Base-by-base conservation (phyloP, 2,113 vertebrate genomes). In the Pseudopodoces humilis region DNA sequence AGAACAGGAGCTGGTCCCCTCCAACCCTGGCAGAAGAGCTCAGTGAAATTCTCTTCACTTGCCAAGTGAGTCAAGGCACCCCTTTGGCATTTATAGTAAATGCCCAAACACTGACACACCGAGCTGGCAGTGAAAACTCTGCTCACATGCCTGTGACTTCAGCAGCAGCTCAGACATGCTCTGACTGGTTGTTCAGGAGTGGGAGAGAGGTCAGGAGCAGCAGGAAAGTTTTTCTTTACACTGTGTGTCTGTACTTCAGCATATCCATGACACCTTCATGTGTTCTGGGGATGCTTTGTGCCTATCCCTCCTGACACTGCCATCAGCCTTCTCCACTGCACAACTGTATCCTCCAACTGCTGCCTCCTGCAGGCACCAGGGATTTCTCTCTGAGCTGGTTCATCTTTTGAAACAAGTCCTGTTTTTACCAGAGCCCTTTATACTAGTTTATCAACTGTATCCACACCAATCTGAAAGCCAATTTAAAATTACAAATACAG, bases 131-230 rank as follows among this genome's bases (percentile, higher is more conserved):
- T 11, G 71, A 65, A 65, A 90, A 86, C 53, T 50, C 76, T 44
- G 55, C 37, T 74, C 76, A 83, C 53, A 58, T 52, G 21, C 19
- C 4, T 49, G 20, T 88, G 68, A 65, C 75, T 55, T 62, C 50
- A 35, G 88, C 71, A 53, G 37, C 46, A 76, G 85, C 58, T 81
- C 58, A 65, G 90, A 65, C 25, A 27, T 1, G 6, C 41, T 84
- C 56, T 60, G 41, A 35, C 10, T 44, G 58, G 50, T 7, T 10
- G 15, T 43, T 21, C 1, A 0, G 3, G 53, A 49, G 13, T 25
- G 35, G 52, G 58, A 70, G 30, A 84, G 44, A 80, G 37, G 30
- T 65, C 88, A 62, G 49, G 23, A 85, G 53, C 30, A 93, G 62
- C 62, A 60, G 68, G 18, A 43, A 74, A 33, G 35, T 5, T 76